phyloP scores from a whole-genome alignment of 1,140 invertebrate species.

The Caenorhabditis brenneri region DNA sequence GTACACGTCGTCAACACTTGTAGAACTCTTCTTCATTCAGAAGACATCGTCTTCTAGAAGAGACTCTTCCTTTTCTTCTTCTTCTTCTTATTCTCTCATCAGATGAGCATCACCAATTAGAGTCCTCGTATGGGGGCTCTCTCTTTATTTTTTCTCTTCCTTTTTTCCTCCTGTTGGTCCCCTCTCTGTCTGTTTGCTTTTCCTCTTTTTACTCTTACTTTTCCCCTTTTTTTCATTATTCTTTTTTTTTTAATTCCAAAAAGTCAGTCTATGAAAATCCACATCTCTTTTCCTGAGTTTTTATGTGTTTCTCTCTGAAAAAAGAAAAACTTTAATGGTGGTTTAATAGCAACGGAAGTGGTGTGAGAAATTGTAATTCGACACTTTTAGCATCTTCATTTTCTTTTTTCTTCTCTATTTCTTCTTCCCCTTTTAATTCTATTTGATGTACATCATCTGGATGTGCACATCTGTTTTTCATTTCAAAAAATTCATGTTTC shows the following conservation, averaged over 20 bases:
- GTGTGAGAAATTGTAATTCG: constrained; percentile 33
- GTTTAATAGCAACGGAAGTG: constrained; percentile 26
- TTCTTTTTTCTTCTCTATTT: not conserved
- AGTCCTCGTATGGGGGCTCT: not conserved
- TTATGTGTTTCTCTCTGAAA: not conserved
- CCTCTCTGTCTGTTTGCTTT: not conserved
- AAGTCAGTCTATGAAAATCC: not conserved
- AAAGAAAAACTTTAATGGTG: constrained; percentile 8
- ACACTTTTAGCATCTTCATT: not conserved
- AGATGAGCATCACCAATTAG: constrained; percentile 43
- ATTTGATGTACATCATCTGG: too few relatives aligned
- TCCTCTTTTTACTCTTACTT: not conserved
- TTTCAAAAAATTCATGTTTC: too few relatives aligned
- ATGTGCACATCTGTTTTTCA: too few relatives aligned
- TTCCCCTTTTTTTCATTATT: not conserved
- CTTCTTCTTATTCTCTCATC: constrained; percentile 14
- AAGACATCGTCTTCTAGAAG: not conserved
- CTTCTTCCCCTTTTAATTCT: too few relatives aligned
- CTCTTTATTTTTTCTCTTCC: constrained; percentile 7
- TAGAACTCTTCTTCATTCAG: constrained; percentile 42
- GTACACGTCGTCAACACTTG: constrained; percentile 39
- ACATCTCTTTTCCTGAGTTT: not conserved
- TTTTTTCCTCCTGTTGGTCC: constrained; percentile 12
- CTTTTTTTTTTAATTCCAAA: not conserved
- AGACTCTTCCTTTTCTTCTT: not conserved